Evolutionary conservation across 1,140 invertebrate species (phyloP), one percentile per base, ranked within the genome.

Genomic region (Papilio glaucus): DNA sequence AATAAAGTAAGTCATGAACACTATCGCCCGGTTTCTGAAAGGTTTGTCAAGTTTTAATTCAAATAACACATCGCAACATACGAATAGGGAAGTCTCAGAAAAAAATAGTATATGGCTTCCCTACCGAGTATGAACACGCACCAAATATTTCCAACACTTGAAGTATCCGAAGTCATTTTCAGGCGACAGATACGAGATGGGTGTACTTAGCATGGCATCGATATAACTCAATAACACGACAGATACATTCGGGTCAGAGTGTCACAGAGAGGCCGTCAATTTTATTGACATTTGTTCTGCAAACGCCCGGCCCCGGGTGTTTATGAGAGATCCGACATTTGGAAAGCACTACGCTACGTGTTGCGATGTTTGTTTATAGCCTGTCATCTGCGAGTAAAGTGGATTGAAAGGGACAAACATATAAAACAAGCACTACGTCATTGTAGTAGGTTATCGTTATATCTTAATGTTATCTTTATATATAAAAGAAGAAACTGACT

Each of bases 221-320:
- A 53, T 71, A 76, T 77, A 78, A 77, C 70, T 49, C 76, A 77
- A 79, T 81, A 79, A 78, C 78, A 78, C 80, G 75, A 81, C 79
- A 53, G 67, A 69, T 69, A 78, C 77, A 83, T 81, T 78, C 70
- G 76, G 79, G 81, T 83, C 81, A 81, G 65, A 79, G 41, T 65
- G 39, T 73, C 72, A 75, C 79, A 75, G 72, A 73, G 68, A 70
- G 69, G 72, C 75, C 78, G 81, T 75, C 81, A 81, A 65, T 76
- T 77, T 79, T 80, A 80, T 80, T 82, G 80, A 82, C 75, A 75
- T 76, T 79, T 77, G 77, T 70, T 61, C 18, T 37, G 69, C 72
- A 69, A 73, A 71, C n/a, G n/a, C 26, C 26, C 42, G 42, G 29
- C 26, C 13, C 8, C 67, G 67, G 67, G 67, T 69, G 67, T 69